Evolutionary conservation across 2,888 invertebrate genomes (phyloP).

Genomic region (Drosophila imparisetae): DNA sequence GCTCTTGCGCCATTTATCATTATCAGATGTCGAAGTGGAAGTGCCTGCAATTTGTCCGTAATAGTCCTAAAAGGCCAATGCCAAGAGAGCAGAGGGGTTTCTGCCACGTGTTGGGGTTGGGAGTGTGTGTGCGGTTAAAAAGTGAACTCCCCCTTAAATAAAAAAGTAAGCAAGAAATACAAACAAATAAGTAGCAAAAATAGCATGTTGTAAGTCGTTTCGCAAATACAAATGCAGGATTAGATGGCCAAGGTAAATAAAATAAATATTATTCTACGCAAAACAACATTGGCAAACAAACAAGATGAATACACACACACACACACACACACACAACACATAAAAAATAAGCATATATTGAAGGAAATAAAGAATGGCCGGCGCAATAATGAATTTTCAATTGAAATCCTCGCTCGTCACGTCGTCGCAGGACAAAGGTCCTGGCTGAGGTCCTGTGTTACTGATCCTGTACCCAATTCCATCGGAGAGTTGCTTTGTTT

Average conservation of each 20-base stretch:
- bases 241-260: constrained; percentile 54
- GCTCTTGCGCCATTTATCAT: constrained; percentile 39
- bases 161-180: constrained; percentile 10
- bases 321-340: constrained; percentile 22
- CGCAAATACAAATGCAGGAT: constrained; percentile 8
- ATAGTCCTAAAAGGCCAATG: constrained; percentile 24
- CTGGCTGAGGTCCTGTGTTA: constrained; percentile 3
- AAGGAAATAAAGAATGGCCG: constrained; percentile 13
- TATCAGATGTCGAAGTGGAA: constrained; percentile 30
- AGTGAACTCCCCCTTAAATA: not conserved
- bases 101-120: not conserved
- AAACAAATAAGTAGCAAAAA: constrained; percentile 13
- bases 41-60: constrained; percentile 36
- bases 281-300: constrained; percentile 44
- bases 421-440: constrained; percentile 9
- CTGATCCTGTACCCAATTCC: constrained; percentile 21
- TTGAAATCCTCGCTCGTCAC: constrained; percentile 35
- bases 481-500: constrained; percentile 62
- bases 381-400: constrained; percentile 58
- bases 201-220: constrained; percentile 5
- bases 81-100: not conserved
- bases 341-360: constrained; percentile 22
- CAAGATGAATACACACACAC: constrained; percentile 21
- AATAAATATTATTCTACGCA: constrained; percentile 62
- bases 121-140: not conserved